Base-by-base conservation (phyloP, 1,140 invertebrate species). In the Aphidius gifuensis region DNA sequence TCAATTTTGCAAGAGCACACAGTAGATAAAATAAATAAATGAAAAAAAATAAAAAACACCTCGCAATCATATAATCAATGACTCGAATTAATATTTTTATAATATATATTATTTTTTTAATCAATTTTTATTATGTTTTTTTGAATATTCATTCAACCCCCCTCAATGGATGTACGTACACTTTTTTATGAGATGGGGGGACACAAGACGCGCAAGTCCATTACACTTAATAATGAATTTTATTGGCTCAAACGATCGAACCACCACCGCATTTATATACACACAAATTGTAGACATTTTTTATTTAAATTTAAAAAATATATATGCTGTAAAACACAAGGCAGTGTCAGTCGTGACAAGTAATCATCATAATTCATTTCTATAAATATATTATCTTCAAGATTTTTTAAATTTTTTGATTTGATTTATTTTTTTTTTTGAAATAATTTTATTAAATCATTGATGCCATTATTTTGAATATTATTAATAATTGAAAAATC, bases 151-250 rank as follows among this genome's bases (percentile, higher is more conserved):
- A 58, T 46, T 45, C 58, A 77, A 80, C 75, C 76, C 23, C 69
- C 75, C 16, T 16, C 16, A 16, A 16, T 76, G 76, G 40, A 40
- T 55, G 40, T 42, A 39, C 38, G 32, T 39, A 39, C 38, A 64
- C 64, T n/a, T 32, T 32, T 32, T 32, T 2, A 32, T 32, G 23
- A 32, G 23, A 69, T 76, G 70, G 78, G 78, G 78, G 72, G 23
- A 32, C 23, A 80, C 78, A 81, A 81, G 80, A 81, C 78, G 80
- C 78, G 80, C 80, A 81, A 80, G 80, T 80, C 80, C 77, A 81
- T 81, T 81, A 81, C 73, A 74, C 74, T 76, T 78, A 81, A 81
- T 81, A 79, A 81, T 69, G 59, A 65, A 43, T 67, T 55, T 80
- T 76, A 81, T 81, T 81, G 80, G 78, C 78, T 79, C 77, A 80